Base-by-base conservation (phyloP, 2,113 vertebrate species). In the Thryonomys swinderianus region DNA sequence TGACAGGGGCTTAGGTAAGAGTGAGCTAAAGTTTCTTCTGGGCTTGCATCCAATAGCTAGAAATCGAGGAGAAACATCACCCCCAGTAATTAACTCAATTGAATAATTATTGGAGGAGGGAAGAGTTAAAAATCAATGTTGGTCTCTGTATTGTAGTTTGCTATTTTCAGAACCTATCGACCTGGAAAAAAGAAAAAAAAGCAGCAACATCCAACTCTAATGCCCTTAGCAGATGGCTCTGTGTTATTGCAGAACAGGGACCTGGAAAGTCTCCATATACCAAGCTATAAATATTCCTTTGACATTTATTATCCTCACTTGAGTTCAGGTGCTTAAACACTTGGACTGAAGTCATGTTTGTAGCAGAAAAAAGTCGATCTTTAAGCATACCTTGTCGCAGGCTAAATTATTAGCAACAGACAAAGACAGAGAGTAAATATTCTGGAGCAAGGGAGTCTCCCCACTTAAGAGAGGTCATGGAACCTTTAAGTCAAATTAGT, bases 321-420 rank as follows among this genome's bases (percentile, higher is more conserved):
- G 99, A 98, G 96, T 99, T 99, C 99, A 99, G 99, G 99, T 99
- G 99, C 99, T 99, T 99, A 99, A 99, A 98, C 98, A 98, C 98
- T 99, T 99, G 99, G 98, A 99, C 98, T 90, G 88, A 97, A 98
- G 97, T 99, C 98, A 97, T 98, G 93, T 97, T 98, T 98, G 97
- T 97, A 98, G 96, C 96, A 98, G 96, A 97, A 98, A 96, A 98
- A 98, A 97, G 97, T 97, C 95, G 97, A 87, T 98, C 95, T 97
- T 98, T 97, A 96, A 97, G 96, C 92, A 93, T 97, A 97, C 91
- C 96, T 97, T 97, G 96, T 98, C 96, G 79, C 97, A 98, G 96
- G 96, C 96, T 98, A 98, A 98, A 98, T 98, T 98, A 98, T 98
- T 98, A 98, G 93, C 98, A 98, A 96, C 73, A n/a, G 96, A 97